A percentile compares a stretch with the other conserved stretches of the same genome.
These are phyloP conservation scores for Trissonchulus sp. DNA, from an alignment of 2,888 invertebrate species.

Conservation along the genomic window DNA sequence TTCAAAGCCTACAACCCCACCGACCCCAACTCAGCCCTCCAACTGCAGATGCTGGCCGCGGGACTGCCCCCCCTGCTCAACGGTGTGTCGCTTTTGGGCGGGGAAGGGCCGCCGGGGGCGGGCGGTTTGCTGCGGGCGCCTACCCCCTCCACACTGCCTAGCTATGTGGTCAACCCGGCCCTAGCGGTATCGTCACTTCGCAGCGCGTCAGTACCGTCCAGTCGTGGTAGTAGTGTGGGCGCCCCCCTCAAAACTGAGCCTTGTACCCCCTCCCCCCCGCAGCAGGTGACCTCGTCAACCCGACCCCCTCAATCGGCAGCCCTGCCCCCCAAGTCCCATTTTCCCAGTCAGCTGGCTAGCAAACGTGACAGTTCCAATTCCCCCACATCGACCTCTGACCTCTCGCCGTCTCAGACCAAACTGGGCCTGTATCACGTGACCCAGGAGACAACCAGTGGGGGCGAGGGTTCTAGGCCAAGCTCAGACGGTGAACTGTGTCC, in stretches of 20 bases:
- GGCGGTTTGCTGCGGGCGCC: not conserved
- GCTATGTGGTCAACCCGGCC: not conserved
- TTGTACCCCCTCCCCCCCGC: not conserved
- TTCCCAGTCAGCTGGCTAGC: not conserved
- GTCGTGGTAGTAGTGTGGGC: too few species aligned
- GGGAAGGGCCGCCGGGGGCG: not conserved
- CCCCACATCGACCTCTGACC: constrained; percentile 21
- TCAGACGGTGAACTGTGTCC: not conserved
- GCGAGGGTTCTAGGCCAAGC: not conserved
- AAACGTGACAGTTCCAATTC: constrained; percentile 26
- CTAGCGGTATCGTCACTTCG: not conserved
- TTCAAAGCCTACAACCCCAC: constrained; percentile 33
- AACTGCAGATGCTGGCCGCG: constrained; percentile 11
- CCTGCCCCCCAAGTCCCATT: not conserved
- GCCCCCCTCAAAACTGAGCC: not conserved
- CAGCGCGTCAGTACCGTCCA: too few species aligned
- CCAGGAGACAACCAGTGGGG: not conserved
- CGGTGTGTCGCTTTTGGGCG: not conserved
- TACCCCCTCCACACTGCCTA: not conserved
- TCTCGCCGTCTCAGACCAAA: not conserved
- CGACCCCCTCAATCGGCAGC: not conserved
- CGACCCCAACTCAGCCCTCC: constrained; percentile 30
- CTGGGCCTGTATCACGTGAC: not conserved
- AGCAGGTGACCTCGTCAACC: not conserved
- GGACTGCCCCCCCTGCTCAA: not conserved